Conservation (phyloP, 1,140 invertebrate genomes). For the Asobara japonica region DNA sequence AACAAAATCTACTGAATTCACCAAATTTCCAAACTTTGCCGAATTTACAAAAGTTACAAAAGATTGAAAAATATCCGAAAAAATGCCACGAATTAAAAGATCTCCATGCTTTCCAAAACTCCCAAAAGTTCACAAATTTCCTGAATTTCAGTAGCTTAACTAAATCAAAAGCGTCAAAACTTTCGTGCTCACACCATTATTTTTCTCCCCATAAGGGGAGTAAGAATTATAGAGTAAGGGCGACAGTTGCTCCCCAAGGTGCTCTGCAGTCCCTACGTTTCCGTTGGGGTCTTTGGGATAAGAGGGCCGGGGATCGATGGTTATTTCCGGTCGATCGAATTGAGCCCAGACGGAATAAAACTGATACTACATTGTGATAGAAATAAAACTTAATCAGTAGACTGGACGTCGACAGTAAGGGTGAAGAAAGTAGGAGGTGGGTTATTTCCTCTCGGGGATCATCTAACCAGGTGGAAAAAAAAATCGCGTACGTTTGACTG, state of each 20-base stretch:
- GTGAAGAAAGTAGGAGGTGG: neutral
- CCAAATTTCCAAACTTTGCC: too few species aligned
- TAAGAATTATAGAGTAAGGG: neutral
- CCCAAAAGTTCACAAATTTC: too few species aligned
- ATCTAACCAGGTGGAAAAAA: constrained; percentile 63
- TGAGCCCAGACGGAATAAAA: neutral
- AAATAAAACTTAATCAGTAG: constrained; percentile 15
- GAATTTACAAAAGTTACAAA: too few species aligned
- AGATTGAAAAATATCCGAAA: too few species aligned
- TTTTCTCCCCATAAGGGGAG: neutral
- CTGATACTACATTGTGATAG: constrained; percentile 5
- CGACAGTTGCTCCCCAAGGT: neutral
- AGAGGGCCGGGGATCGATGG: constrained; percentile 23
- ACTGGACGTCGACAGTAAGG: constrained; percentile 8
- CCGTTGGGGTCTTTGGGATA: constrained; percentile 3
- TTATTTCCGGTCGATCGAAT: constrained; percentile 34
- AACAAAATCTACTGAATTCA: too few species aligned
- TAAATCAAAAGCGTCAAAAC: neutral
- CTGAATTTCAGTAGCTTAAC: too few species aligned
- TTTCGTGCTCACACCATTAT: neutral
- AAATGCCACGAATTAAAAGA: too few species aligned
- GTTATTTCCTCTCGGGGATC: constrained; percentile 44
- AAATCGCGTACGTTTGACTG: neutral
- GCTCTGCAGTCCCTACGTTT: constrained; percentile 24
- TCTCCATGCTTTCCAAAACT: too few species aligned